Evolutionary conservation across 2,113 vertebrate species (phyloP), one percentile per base, ranked within the genome.

Genomic region (Phrynocephalus versicolor): DNA sequence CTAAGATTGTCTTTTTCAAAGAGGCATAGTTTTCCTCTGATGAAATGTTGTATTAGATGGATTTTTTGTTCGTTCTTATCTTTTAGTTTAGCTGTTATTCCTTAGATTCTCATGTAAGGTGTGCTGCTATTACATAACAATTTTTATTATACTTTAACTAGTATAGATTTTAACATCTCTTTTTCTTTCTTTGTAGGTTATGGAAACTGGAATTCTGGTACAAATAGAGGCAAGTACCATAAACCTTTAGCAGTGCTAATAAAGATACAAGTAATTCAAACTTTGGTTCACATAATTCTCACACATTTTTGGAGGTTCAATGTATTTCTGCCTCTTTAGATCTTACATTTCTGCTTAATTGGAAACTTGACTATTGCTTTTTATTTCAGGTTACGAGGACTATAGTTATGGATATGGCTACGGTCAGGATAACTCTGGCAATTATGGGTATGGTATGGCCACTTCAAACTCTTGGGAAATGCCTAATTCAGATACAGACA

Each of bases 331-430:
- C 65, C 23, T 37, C n/a, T 13, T 73, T 25, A n/a, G 60, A 62
- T 0, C 1, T 0, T 1, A 21, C 60, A 74, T 62, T 37, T 65
- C 9, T 62, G 7, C 30, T 78, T 72, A 89, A 16, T 18, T n/a
- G 82, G 83, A 87, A 64, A 67, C 10, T 86, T 35, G 33, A 33
- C 25, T 14, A n/a, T 4, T 78, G 2, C 39, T 64, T 92, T 23
- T 82, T 1, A 0, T 89, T 92, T 35, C 93, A 96, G 96, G 96
- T 71, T 96, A 96, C 0, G 96, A 96, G 83, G 94, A 91, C 3
- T 96, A 96, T 88, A 79, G 87, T 27, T 96, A 96, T 13, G 92
- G 95, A 86, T 96, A 96, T 23, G 95, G 96, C 35, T 96, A 96
- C 51, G 86, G 92, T 51, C 96, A 96, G 93, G 96, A 96, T 27